Conservation (phyloP, 2,888 invertebrate genomes). For the Chymomyza procnemis region DNA sequence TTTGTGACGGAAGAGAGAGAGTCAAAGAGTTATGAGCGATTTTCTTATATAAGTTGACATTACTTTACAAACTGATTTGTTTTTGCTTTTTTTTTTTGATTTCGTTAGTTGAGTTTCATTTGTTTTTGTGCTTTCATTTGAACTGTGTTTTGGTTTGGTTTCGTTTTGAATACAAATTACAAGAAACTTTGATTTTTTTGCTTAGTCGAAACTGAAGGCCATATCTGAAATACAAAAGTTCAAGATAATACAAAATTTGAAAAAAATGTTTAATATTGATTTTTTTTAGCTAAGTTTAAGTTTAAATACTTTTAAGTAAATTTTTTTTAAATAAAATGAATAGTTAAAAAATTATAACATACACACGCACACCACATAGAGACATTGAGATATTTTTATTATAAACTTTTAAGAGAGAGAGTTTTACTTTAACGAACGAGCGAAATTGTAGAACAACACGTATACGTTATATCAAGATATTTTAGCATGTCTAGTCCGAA, state of each 20-base stretch:
- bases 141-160: conserved; percentile 53
- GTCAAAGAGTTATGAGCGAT: not conserved
- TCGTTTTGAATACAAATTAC: conserved; percentile 51
- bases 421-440: conserved; percentile 53
- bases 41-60: conserved; percentile 17
- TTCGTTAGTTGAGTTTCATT: conserved; percentile 23
- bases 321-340: no score
- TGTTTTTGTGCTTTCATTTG: conserved; percentile 49
- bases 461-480: conserved; percentile 30
- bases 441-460: conserved; percentile 64
- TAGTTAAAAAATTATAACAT: conserved; percentile 25
- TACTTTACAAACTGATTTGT: conserved; percentile 5
- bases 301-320: conserved; percentile 21
- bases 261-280: conserved; percentile 7
- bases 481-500: conserved; percentile 23
- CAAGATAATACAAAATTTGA: conserved; percentile 54
- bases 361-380: conserved; percentile 11
- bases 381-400: not conserved
- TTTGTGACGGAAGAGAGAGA: conserved; percentile 48
- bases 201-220: conserved; percentile 79
- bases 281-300: not conserved
- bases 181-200: conserved; percentile 45
- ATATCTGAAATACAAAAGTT: conserved; percentile 78
- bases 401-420: conserved; percentile 24
- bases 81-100: conserved; percentile 22